These are phyloP conservation scores for Cremastinae sp. DNA, from an alignment of 2,888 invertebrate genomes.

Conservation along the genomic window DNA sequence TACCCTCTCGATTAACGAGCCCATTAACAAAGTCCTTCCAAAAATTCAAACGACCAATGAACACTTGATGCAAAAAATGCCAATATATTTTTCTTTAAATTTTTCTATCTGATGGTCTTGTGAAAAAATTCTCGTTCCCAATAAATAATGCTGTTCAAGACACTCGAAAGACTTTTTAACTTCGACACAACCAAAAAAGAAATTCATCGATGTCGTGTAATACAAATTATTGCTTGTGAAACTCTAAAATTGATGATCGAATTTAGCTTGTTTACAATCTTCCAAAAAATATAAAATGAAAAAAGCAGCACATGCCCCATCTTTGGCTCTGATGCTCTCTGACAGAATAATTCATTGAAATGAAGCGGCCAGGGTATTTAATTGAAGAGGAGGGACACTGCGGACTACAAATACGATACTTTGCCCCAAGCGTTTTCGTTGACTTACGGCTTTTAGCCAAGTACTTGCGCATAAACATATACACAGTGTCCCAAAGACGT, in stretches of 20 bases:
- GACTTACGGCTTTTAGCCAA: not conserved
- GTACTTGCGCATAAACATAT: conserved; percentile 1
- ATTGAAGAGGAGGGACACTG: conserved; percentile 52
- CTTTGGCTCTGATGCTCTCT: conserved; percentile 16
- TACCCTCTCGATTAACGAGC: not conserved
- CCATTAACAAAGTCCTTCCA: not conserved
- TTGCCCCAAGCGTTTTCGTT: conserved; percentile 43
- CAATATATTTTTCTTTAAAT: too few species aligned
- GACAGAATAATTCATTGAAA: conserved; percentile 41
- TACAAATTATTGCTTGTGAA: not conserved
- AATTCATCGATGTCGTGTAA: not conserved
- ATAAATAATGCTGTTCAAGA: too few species aligned
- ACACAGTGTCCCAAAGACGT: not conserved
- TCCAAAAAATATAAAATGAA: not conserved
- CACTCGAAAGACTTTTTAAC: too few species aligned
- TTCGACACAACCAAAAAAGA: too few species aligned
- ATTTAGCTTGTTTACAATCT: conserved; percentile 20
- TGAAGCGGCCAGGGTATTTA: conserved; percentile 43
- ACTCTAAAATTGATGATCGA: conserved; percentile 26
- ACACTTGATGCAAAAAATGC: too few species aligned
- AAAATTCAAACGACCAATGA: not conserved
- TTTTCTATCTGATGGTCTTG: too few species aligned
- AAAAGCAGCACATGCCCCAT: not conserved
- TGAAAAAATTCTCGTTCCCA: too few species aligned
- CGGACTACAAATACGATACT: conserved; percentile 49